Evolutionary conservation across 2,888 invertebrate genomes (phyloP).

Genomic region (Conus canariensis): DNA sequence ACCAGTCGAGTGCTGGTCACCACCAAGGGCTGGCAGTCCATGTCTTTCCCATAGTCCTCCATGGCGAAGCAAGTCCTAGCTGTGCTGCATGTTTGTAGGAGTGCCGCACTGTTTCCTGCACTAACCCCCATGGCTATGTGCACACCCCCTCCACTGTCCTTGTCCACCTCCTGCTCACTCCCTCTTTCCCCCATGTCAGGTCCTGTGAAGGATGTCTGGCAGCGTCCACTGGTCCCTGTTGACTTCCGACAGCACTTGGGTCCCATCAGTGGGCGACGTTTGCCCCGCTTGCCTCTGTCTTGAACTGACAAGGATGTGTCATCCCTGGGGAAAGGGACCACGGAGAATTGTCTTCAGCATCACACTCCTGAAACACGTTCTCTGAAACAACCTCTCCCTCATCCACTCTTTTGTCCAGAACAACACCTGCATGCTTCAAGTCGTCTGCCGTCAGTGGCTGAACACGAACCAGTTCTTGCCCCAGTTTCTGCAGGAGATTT

Average conservation of each 20-base stretch:
- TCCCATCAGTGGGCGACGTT: constrained; percentile 14
- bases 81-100: not conserved
- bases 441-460: constrained; percentile 55
- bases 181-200: not conserved
- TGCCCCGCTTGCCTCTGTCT: not conserved
- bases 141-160: not conserved
- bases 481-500: constrained; percentile 71
- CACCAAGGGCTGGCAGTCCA: not conserved
- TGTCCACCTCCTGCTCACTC: not conserved
- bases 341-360: not conserved
- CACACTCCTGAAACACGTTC: not conserved
- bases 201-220: not conserved
- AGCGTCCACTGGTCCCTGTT: not conserved
- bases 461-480: constrained; percentile 65
- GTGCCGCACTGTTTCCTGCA: not conserved
- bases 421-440: not conserved
- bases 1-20: too few relatives aligned
- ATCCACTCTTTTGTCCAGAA: not conserved
- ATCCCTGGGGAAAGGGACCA: too few relatives aligned
- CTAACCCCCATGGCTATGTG: not conserved
- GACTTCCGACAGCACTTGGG: constrained; percentile 27
- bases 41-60: not conserved
- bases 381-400: not conserved
- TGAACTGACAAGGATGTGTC: not conserved
- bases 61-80: not conserved